A percentile compares a stretch with the other conserved stretches of the same genome.
Evolutionary conservation across 35 echinoderm and acorn worm genomes (phyloP).

Genomic region (Holothuria glaberrima): DNA sequence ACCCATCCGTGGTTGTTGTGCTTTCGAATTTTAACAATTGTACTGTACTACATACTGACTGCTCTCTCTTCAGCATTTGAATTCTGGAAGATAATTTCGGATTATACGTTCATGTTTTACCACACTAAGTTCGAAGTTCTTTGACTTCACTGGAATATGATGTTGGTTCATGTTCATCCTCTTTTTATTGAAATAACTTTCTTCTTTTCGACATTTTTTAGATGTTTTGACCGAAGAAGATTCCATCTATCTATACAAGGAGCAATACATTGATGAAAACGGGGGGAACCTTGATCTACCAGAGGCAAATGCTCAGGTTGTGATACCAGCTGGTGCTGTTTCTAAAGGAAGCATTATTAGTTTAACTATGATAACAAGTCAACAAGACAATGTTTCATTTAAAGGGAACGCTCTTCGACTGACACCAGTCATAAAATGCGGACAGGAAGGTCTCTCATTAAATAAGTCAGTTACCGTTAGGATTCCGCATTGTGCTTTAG

Average conservation of each 20-base stretch:
- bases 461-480: not conserved
- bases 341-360: not conserved
- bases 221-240: too few relatives aligned
- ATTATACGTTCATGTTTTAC: too few relatives aligned
- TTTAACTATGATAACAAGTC: not conserved
- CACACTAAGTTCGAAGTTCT: too few relatives aligned
- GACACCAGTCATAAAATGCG: not conserved
- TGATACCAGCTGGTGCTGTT: not conserved
- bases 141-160: too few relatives aligned
- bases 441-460: not conserved
- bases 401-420: not conserved
- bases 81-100: too few relatives aligned
- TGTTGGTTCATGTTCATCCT: too few relatives aligned
- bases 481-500: conserved; percentile 5
- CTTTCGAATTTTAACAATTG: too few relatives aligned
- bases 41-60: too few relatives aligned
- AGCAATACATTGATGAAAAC: conserved; percentile 19
- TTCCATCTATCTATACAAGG: not conserved
- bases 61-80: too few relatives aligned
- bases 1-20: too few relatives aligned
- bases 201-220: too few relatives aligned
- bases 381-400: not conserved
- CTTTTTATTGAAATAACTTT: too few relatives aligned
- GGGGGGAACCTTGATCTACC: not conserved
- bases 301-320: not conserved